Evolutionary conservation across 30 jellyfish, hydroid and myxozoan genomes (phyloP).

Genomic region (Hydractinia symbiolongicarpus): DNA sequence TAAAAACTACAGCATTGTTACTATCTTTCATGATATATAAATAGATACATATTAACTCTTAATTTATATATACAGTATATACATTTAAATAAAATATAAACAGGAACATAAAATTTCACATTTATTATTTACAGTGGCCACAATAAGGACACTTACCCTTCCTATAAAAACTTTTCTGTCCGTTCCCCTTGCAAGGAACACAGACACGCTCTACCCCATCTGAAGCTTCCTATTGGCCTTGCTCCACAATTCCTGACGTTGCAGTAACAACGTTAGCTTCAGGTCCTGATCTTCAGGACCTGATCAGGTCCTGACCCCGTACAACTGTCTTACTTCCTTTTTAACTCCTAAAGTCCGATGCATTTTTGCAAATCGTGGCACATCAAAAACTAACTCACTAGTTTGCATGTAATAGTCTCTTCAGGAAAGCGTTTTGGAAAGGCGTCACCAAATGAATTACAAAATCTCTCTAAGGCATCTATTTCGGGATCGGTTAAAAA

Average conservation of each 20-base stretch:
- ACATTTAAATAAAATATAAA: too few relatives aligned
- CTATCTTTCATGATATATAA: too few relatives aligned
- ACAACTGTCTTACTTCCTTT: constrained; percentile 31
- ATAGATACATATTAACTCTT: too few relatives aligned
- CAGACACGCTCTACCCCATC: not conserved
- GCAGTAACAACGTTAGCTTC: constrained; percentile 7
- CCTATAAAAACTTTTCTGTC: not conserved
- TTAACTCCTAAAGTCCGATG: constrained; percentile 32
- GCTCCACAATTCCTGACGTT: constrained; percentile 20
- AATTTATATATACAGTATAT: too few relatives aligned
- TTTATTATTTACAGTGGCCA: not conserved
- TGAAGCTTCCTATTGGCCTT: constrained; percentile 14
- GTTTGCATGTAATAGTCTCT: constrained; percentile 22
- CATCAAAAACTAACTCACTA: constrained; percentile 21
- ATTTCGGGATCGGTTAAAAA: constrained; percentile 33
- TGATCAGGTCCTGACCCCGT: constrained; percentile 5
- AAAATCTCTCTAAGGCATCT: not conserved
- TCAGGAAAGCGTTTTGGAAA: constrained; percentile 24
- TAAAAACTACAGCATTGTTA: too few relatives aligned
- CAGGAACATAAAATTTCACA: too few relatives aligned
- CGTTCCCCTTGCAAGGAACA: not conserved
- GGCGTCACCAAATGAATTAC: constrained; percentile 26
- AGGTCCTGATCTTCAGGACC: not conserved
- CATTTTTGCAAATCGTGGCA: constrained; percentile 32
- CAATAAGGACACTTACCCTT: not conserved